Evolutionary conservation across 1,140 invertebrate genomes (phyloP).

Genomic region (Centruroides sculpturatus): DNA sequence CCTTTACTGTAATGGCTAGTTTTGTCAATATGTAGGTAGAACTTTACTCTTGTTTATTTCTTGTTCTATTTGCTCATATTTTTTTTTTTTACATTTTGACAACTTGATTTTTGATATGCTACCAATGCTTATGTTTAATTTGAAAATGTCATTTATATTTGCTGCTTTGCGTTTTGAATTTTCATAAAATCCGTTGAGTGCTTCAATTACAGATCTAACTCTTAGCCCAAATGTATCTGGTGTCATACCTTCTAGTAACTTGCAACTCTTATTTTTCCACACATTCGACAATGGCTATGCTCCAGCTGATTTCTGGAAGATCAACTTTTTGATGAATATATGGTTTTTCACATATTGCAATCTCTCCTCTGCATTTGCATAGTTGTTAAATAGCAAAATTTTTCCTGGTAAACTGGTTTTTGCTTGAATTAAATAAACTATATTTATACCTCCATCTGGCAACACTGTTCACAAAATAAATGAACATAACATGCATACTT

Average conservation of each 20-base stretch:
- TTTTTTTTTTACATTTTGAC: not conserved
- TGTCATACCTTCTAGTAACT: constrained; percentile 3
- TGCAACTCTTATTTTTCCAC: constrained; percentile 5
- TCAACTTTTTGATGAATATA: constrained; percentile 11
- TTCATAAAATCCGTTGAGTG: not conserved
- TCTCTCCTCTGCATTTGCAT: constrained; percentile 4
- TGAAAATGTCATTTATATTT: not conserved
- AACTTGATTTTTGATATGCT: constrained; percentile 1
- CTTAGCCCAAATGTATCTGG: constrained; percentile 9
- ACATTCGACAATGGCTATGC: constrained; percentile 1
- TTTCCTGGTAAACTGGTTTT: no score
- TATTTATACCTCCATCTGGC: no score
- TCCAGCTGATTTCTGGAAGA: constrained; percentile 2
- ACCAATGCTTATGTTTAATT: not conserved
- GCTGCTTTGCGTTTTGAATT: not conserved
- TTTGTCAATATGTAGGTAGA: constrained; percentile 5
- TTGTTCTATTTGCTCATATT: constrained; percentile 5
- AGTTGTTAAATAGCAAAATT: not conserved
- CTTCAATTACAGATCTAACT: not conserved
- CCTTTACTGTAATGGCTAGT: constrained; percentile 9
- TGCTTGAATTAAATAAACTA: no score
- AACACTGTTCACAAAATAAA: no score
- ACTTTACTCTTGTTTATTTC: constrained; percentile 4
- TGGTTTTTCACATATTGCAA: constrained; percentile 3
- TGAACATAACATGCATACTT: no score